Conservation (phyloP, 1,140 invertebrate species). For the Cydia fagiglandana region DNA sequence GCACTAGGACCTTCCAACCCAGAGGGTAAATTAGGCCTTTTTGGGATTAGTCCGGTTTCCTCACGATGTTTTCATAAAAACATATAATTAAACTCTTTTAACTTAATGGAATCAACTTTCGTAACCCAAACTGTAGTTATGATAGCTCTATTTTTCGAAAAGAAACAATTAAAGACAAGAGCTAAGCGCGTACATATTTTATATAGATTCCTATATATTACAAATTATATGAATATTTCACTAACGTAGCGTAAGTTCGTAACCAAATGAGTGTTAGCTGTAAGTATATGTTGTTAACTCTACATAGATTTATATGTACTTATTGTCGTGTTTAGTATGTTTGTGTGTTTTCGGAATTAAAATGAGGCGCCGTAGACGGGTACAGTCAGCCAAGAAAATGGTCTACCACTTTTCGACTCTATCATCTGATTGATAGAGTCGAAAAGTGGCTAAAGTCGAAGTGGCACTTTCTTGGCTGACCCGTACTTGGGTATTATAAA, state of each 20-base stretch:
- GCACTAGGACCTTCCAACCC: no score
- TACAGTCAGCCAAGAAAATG: no score
- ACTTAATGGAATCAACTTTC: background rate
- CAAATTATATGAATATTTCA: slow-evolving; percentile 28
- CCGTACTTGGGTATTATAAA: no score
- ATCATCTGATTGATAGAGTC: no score
- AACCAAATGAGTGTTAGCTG: slow-evolving; percentile 55
- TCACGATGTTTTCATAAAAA: no score
- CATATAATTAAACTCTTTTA: no score
- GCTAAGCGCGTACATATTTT: slow-evolving; percentile 12
- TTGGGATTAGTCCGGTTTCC: no score
- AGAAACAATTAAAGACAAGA: background rate
- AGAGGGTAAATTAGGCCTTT: no score
- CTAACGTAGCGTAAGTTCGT: slow-evolving; percentile 43
- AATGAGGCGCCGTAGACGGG: background rate
- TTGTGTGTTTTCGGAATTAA: background rate
- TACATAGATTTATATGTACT: slow-evolving; percentile 29
- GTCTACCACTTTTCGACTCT: no score
- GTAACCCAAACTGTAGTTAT: background rate
- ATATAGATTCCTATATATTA: slow-evolving; percentile 12
- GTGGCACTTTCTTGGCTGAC: no score
- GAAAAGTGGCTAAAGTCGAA: no score
- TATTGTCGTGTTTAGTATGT: slow-evolving; percentile 23
- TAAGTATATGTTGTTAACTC: slow-evolving; percentile 39
- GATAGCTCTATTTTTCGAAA: slow-evolving; percentile 9